A percentile compares a stretch with the other conserved stretches of the same genome.
Conservation (phyloP, 2,797 vertebrate genomes). For the Ctenochaetus hawaiiensis region DNA sequence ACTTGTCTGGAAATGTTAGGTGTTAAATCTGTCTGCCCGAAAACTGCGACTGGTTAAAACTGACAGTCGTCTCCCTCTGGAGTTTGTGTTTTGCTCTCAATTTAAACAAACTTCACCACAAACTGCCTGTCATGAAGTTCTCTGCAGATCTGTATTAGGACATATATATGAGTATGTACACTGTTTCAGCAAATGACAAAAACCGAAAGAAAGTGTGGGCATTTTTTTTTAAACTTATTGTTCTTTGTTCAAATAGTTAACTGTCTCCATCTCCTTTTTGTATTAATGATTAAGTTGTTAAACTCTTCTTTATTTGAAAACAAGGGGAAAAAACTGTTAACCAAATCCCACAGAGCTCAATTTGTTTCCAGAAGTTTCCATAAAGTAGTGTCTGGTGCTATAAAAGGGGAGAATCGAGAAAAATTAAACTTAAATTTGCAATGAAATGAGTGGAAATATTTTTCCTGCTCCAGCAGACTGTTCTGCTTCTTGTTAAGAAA, state of each 20-base stretch:
- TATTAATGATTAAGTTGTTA: neutral
- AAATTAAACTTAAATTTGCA: neutral
- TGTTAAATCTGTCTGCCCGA: conserved; percentile 69
- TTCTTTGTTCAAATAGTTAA: neutral
- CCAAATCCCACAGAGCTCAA: neutral
- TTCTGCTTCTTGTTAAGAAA: neutral
- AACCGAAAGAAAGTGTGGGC: conserved; percentile 15
- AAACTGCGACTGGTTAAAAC: conserved; percentile 51
- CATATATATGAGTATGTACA: neutral
- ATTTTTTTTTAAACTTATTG: neutral
- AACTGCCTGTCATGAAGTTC: conserved; percentile 4
- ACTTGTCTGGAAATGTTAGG: conserved; percentile 65
- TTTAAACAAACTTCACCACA: conserved; percentile 37
- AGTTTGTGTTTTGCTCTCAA: conserved; percentile 30
- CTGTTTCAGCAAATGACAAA: conserved; percentile 8
- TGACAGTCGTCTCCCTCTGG: conserved; percentile 63
- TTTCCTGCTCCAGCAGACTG: neutral
- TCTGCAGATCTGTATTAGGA: conserved; percentile 2
- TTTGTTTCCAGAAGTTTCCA: neutral
- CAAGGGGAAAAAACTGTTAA: neutral
- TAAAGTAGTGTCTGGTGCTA: neutral
- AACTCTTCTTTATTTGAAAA: neutral
- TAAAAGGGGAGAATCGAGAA: neutral
- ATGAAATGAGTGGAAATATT: neutral
- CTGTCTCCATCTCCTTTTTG: neutral